Conservation (phyloP, 2,888 invertebrate species). For the Lasius platythorax region DNA sequence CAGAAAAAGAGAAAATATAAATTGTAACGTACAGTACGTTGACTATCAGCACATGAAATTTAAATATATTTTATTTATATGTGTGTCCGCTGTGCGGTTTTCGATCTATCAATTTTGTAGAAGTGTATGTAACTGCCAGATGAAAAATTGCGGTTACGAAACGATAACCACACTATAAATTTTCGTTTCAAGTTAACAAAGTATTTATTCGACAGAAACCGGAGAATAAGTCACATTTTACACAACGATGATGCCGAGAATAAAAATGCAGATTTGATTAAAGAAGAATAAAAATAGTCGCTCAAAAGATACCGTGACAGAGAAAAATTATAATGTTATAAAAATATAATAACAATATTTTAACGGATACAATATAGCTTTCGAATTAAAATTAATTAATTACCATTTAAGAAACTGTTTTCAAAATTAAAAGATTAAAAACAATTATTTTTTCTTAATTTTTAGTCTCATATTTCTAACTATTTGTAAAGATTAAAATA, state of each 20-base stretch:
- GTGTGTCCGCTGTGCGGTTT: not conserved
- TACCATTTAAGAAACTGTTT: not conserved
- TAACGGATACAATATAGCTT: not conserved
- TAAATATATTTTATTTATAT: not conserved
- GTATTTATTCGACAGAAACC: slow-evolving; percentile 5
- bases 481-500: not conserved
- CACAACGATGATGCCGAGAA: not conserved
- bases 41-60: not conserved
- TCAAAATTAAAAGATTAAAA: not conserved
- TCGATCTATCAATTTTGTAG: not conserved
- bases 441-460: not conserved
- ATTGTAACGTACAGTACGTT: not conserved
- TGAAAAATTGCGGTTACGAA: not conserved
- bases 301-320: not conserved
- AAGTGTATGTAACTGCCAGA: not conserved
- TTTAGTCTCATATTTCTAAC: not conserved
- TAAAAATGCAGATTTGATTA: slow-evolving; percentile 8
- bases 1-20: not conserved
- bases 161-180: not conserved
- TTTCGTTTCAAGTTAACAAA: not conserved
- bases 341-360: not conserved
- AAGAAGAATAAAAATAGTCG: not conserved
- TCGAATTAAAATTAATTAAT: not conserved
- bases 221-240: not conserved
- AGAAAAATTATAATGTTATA: not conserved